A percentile compares a stretch with the other conserved stretches of the same genome.
These are phyloP conservation scores for Whitmania pigra DNA, from an alignment of 1,140 invertebrate genomes.

Conservation along the genomic window DNA sequence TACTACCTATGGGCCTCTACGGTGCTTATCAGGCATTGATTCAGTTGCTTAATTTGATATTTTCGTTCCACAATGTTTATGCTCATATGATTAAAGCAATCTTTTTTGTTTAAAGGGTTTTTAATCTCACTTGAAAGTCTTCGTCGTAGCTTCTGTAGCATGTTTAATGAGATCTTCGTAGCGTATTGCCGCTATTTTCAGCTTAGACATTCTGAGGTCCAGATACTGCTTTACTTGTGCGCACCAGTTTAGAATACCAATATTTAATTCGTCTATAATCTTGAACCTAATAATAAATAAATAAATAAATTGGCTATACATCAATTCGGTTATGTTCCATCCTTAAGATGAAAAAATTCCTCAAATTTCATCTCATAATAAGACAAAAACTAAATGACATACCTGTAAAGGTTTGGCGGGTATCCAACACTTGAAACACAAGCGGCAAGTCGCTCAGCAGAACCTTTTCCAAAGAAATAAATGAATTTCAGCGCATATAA, in stretches of 20 bases:
- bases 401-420: background rate
- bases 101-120: no score
- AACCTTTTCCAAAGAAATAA: slow-evolving; percentile 3
- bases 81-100: no score
- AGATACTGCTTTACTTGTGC: background rate
- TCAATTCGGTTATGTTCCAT: no score
- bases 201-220: background rate
- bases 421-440: background rate
- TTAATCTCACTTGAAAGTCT: slow-evolving; percentile 9
- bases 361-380: background rate
- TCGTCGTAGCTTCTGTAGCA: background rate
- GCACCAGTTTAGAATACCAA: slow-evolving; percentile 1
- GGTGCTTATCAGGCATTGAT: no score
- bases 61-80: no score
- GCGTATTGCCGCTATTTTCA: slow-evolving; percentile 13
- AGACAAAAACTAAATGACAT: no score
- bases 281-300: background rate
- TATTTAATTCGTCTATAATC: background rate
- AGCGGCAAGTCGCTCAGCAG: background rate
- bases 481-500: background rate
- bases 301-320: no score
- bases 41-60: no score
- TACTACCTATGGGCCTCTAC: no score
- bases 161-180: slow-evolving; percentile 19
- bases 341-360: no score